Conservation (phyloP, 2,113 vertebrate species). For the Dasyurus viverrinus region DNA sequence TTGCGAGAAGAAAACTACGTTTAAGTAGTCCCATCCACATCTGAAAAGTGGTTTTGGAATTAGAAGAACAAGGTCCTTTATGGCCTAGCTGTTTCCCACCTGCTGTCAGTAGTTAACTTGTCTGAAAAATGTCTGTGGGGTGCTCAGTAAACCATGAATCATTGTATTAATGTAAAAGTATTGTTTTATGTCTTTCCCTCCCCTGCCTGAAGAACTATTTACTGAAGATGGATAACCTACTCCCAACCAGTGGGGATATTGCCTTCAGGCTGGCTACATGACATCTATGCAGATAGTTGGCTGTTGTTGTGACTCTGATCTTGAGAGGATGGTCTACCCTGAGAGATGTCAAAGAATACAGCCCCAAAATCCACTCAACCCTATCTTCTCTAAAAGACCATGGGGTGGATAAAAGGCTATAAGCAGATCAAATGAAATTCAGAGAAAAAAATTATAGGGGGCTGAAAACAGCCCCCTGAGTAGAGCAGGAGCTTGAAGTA, state of each 20-base stretch:
- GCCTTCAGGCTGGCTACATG: slow-evolving; percentile 1
- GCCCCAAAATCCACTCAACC: not conserved
- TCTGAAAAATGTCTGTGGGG: not conserved
- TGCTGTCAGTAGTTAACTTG: not conserved
- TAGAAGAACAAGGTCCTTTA: not conserved
- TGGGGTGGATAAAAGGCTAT: not conserved
- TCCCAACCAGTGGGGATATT: not conserved
- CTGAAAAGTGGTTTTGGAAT: not conserved
- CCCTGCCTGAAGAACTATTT: not conserved
- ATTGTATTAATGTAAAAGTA: not conserved
- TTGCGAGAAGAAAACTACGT: not conserved
- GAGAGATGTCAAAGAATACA: not conserved
- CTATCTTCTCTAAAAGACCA: not conserved
- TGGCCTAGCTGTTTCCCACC: not conserved
- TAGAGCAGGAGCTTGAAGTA: not conserved
- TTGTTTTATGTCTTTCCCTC: slow-evolving; percentile 1
- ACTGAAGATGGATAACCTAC: not conserved
- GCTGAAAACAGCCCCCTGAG: not conserved
- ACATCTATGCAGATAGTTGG: not conserved
- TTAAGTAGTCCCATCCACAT: not conserved
- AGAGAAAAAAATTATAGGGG: not conserved
- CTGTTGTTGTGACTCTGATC: not conserved
- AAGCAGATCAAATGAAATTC: not conserved
- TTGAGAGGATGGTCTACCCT: not conserved
- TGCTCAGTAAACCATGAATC: not conserved